Evolutionary conservation across 2,113 vertebrate species (phyloP).

Genomic region (Ctenomys sociabilis): DNA sequence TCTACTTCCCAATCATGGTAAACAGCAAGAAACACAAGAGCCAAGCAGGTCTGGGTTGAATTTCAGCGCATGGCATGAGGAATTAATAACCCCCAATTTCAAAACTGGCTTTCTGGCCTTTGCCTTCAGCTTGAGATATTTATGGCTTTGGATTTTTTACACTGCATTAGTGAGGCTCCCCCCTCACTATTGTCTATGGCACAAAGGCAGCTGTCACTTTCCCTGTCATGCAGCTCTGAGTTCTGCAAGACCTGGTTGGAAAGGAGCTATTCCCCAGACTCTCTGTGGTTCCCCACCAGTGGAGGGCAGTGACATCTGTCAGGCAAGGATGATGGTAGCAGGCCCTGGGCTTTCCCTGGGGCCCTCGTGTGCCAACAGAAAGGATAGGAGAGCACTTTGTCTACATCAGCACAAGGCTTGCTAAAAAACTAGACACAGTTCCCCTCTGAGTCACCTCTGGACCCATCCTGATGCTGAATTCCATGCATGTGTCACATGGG

Average conservation of each 20-base stretch:
- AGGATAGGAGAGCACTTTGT: neutral
- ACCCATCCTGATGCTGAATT: neutral
- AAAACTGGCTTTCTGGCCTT: conserved; percentile 64
- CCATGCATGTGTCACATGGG: neutral
- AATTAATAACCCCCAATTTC: conserved; percentile 75
- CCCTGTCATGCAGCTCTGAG: neutral
- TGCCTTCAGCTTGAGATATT: conserved; percentile 58
- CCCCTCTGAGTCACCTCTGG: neutral
- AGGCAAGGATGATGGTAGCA: neutral
- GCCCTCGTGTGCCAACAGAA: neutral
- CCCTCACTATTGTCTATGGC: neutral
- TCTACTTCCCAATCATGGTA: conserved; percentile 60
- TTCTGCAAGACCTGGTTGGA: neutral
- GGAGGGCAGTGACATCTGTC: neutral
- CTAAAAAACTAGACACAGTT: neutral
- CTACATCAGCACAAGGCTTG: neutral
- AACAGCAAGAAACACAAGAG: conserved; percentile 37
- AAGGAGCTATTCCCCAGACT: neutral
- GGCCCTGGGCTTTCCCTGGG: neutral
- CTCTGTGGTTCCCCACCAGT: neutral
- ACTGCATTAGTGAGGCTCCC: neutral
- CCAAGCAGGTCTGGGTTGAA: conserved; percentile 55
- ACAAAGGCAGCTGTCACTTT: neutral
- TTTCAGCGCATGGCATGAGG: conserved; percentile 69
- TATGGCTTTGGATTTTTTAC: conserved; percentile 49